Base-by-base conservation (phyloP, 2,888 invertebrate species). In the Pristionchus maxplancki region DNA sequence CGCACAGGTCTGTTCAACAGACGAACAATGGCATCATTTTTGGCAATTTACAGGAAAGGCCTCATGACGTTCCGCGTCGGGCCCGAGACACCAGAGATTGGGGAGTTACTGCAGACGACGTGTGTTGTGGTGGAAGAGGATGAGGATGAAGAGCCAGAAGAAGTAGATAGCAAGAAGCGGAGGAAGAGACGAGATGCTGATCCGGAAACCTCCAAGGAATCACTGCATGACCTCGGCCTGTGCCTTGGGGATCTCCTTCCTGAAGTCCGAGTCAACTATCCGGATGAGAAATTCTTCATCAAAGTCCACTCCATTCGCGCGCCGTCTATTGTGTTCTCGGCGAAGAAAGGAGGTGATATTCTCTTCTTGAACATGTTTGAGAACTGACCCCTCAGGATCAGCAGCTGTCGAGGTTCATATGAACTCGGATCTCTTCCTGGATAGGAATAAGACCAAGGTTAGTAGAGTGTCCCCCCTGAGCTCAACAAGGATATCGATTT, bases 71-170 rank as follows among this genome's bases (percentile, higher is more conserved):
- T 94, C 91, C 91, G 93, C 8, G 90, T 94, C 44, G 94, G 93
- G 1, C 94, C 94, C 31, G 93, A 94, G 28, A 94, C 94, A 1
- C 94, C 94, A 15, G 94, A 93, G 89, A 92, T 94, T 53, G 94
- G 94, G 28, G 92, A 92, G n/a, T 89, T 94, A 17, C 86, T 94
- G 74, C 94, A 94, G 89, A 94, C 94, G 8, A 93, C 94, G 2
- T 94, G 94, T 89, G 91, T 91, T 2, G 93, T 92, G 15, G 93
- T n/a, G 0, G 67, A 67, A 62, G 11, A 5, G 9, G 31, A 71
- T 34, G 71, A 58, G 8, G 58, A n/a, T n/a, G 58, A 1, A n/a
- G 3, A 20, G 0, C 9, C n/a, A 1, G 58, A 58, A 1, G n/a
- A 58, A 0, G 58, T 24, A 20, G 24, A 1, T 5, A 58, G 24